phyloP scores from a whole-genome alignment of 2,888 invertebrate genomes.

The Megamerina dolium region DNA sequence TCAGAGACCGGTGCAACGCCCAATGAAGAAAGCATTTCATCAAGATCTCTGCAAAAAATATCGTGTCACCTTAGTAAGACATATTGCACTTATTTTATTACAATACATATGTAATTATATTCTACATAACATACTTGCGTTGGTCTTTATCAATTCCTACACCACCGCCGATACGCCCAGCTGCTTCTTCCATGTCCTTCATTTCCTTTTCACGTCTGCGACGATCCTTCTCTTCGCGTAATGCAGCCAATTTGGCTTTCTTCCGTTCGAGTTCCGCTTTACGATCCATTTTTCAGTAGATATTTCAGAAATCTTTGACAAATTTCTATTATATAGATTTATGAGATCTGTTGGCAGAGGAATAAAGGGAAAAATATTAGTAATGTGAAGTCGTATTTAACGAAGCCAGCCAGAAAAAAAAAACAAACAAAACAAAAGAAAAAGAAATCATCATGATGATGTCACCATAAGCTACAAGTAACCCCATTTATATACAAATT shows the following conservation, averaged over 20 bases:
- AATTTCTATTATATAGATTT: no score
- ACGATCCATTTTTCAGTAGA: conserved; percentile 65
- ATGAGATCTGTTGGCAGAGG: no score
- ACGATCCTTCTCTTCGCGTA: conserved; percentile 84
- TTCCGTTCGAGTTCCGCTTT: conserved; percentile 90
- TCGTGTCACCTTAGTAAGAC: neutral
- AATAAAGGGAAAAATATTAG: no score
- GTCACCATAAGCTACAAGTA: no score
- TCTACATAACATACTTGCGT: conserved; percentile 35
- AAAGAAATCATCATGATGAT: no score
- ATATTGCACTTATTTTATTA: neutral
- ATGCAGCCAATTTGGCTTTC: conserved; percentile 83
- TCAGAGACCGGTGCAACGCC: conserved; percentile 86
- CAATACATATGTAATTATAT: neutral
- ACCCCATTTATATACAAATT: no score
- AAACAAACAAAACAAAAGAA: no score
- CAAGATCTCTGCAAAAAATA: conserved; percentile 58
- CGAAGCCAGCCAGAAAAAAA: no score
- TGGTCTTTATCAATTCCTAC: conserved; percentile 46
- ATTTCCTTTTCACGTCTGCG: conserved; percentile 78
- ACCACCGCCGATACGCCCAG: conserved; percentile 48
- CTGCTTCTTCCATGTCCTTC: conserved; percentile 73
- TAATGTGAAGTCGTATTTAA: no score
- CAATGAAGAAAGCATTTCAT: conserved; percentile 79
- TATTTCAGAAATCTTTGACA: conserved; percentile 8